Percentiles rank a stretch among this genome's conserved stretches.
phyloP scores from a whole-genome alignment of 2,797 vertebrate genomes.

The Synaphobranchus kaupii region DNA sequence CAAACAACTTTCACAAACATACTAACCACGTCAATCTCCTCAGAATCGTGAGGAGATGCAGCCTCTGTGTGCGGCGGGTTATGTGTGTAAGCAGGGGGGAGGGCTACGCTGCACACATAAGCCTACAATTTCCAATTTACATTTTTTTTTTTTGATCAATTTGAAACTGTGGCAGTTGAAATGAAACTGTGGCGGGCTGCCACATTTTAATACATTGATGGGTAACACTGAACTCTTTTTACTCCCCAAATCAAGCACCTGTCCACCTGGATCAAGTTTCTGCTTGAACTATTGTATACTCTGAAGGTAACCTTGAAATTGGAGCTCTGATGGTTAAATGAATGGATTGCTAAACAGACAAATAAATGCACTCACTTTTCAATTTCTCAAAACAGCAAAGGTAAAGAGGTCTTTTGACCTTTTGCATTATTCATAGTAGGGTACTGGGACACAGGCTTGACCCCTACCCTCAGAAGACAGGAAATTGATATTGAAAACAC shows the following conservation, averaged over 20 bases:
- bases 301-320: background rate
- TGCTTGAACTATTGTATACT: background rate
- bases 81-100: too few species aligned
- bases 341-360: background rate
- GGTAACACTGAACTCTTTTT: background rate
- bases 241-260: background rate
- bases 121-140: too few species aligned
- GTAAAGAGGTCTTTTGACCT: slow-evolving; percentile 1
- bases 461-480: slow-evolving; percentile 29
- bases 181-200: too few species aligned
- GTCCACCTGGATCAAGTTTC: background rate
- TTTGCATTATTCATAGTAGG: background rate
- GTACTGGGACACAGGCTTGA: background rate
- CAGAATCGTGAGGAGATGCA: too few species aligned
- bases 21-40: too few species aligned
- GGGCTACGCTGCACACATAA: too few species aligned
- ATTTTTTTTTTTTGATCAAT: too few species aligned
- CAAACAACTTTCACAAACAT: too few species aligned
- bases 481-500: slow-evolving; percentile 40
- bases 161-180: too few species aligned
- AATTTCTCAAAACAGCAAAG: slow-evolving; percentile 12
- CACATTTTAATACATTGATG: too few species aligned
- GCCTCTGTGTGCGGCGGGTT: too few species aligned
- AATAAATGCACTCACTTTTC: slow-evolving; percentile 2
- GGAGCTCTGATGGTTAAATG: background rate